A percentile compares a stretch with the other conserved stretches of the same genome.
phyloP scores from a whole-genome alignment of 2,888 invertebrate species.

The Nudaria mundana region DNA sequence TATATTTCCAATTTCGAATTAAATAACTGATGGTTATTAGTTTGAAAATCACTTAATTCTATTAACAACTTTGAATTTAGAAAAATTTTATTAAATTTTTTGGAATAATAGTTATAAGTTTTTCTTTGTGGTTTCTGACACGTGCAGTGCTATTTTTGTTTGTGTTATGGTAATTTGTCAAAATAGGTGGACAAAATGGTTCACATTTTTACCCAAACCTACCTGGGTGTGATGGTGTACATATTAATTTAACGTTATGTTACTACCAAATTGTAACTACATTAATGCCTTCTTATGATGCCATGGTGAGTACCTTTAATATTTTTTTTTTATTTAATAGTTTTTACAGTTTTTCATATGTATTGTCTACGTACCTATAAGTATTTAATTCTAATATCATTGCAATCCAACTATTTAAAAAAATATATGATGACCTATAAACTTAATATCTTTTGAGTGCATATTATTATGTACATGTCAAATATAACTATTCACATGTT shows the following conservation, averaged over 20 bases:
- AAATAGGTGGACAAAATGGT: conserved; percentile 58
- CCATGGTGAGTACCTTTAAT: conserved; percentile 55
- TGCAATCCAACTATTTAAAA: too few species aligned
- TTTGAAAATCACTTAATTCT: not conserved
- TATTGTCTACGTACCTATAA: too few species aligned
- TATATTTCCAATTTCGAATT: not conserved
- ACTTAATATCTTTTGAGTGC: too few species aligned
- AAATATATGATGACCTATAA: too few species aligned
- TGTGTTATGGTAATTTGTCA: conserved; percentile 43
- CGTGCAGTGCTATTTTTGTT: conserved; percentile 24
- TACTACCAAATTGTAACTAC: conserved; percentile 56
- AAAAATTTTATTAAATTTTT: not conserved
- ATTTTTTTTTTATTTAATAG: not conserved
- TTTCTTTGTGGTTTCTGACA: not conserved
- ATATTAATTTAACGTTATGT: conserved; percentile 71
- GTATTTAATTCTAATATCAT: too few species aligned
- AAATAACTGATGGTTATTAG: not conserved
- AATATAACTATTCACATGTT: too few species aligned
- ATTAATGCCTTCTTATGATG: conserved; percentile 76
- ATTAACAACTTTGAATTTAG: not conserved
- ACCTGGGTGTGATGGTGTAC: conserved; percentile 48
- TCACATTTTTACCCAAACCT: conserved; percentile 34
- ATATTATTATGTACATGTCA: too few species aligned
- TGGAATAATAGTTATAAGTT: not conserved
- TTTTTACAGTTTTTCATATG: not conserved